Conservation (phyloP, 2,113 vertebrate species). For the Alces alces region DNA sequence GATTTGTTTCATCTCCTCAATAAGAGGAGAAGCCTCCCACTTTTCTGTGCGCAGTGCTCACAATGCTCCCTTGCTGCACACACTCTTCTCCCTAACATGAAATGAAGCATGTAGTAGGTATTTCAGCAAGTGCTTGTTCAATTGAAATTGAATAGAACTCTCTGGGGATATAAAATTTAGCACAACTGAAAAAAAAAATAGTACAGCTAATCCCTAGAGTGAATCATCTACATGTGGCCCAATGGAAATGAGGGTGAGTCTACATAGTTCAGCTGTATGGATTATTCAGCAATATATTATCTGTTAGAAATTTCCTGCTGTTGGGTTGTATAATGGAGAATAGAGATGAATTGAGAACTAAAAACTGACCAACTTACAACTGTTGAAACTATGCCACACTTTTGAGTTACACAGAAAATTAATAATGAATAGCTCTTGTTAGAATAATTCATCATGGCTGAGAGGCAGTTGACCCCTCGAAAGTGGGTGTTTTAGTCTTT, state of each 20-base stretch:
- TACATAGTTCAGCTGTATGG: not conserved
- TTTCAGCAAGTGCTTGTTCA: constrained; percentile 22
- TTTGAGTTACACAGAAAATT: not conserved
- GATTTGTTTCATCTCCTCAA: not conserved
- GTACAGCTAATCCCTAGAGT: constrained; percentile 23
- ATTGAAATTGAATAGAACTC: constrained; percentile 10
- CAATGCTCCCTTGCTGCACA: not conserved
- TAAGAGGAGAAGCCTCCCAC: not conserved
- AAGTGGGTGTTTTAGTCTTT: not conserved
- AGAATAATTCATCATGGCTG: not conserved
- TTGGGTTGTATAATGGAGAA: not conserved
- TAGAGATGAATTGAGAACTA: not conserved
- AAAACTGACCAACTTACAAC: not conserved
- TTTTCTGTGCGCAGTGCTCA: not conserved
- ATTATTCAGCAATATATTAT: not conserved
- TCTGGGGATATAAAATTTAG: constrained; percentile 23
- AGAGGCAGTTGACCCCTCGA: not conserved
- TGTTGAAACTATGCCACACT: not conserved
- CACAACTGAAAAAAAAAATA: not conserved
- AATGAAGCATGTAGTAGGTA: not conserved
- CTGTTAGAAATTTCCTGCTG: not conserved
- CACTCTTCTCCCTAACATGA: not conserved
- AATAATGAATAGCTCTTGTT: not conserved
- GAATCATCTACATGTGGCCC: constrained; percentile 1
- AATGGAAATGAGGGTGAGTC: not conserved